Percentiles rank a stretch among this genome's conserved stretches.
phyloP scores from a whole-genome alignment of 2,888 invertebrate genomes.

The Drosophila gaucha region DNA sequence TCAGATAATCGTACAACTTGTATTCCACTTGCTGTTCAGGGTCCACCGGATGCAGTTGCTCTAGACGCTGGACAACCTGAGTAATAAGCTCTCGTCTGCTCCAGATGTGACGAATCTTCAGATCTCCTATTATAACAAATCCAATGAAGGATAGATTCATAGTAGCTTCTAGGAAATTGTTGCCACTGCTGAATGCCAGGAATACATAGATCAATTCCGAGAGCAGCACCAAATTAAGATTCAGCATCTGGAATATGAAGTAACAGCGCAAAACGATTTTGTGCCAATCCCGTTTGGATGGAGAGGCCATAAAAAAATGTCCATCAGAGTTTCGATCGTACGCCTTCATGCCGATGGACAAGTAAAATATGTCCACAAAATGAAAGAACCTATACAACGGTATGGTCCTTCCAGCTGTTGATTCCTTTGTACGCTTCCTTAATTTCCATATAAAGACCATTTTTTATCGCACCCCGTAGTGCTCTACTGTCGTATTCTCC shows the following conservation, averaged over 20 bases:
- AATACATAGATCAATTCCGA: constrained; percentile 73
- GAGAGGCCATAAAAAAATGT: not conserved
- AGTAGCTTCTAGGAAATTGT: constrained; percentile 79
- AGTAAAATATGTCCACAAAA: constrained; percentile 66
- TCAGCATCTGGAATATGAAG: constrained; percentile 61
- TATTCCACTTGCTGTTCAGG: constrained; percentile 48
- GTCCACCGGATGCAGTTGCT: constrained; percentile 65
- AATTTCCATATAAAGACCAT: constrained; percentile 24
- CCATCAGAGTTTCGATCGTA: constrained; percentile 40
- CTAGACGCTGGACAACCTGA: constrained; percentile 59
- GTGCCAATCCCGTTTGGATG: not conserved
- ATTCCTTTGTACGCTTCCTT: constrained; percentile 3
- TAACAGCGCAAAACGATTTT: constrained; percentile 28
- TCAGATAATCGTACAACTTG: constrained; percentile 32
- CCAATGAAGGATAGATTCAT: constrained; percentile 77
- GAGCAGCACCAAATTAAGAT: constrained; percentile 66
- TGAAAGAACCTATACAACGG: constrained; percentile 58
- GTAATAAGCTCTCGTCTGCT: constrained; percentile 59
- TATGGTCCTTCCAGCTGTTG: constrained; percentile 4
- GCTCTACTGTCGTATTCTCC: not conserved
- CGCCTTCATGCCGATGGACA: constrained; percentile 70
- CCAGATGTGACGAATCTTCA: constrained; percentile 77
- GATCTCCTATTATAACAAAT: constrained; percentile 67
- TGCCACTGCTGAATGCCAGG: constrained; percentile 61
- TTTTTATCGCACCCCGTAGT: not conserved